Base-by-base conservation (phyloP, 2,888 invertebrate species). In the Drosophila kanekoi region DNA sequence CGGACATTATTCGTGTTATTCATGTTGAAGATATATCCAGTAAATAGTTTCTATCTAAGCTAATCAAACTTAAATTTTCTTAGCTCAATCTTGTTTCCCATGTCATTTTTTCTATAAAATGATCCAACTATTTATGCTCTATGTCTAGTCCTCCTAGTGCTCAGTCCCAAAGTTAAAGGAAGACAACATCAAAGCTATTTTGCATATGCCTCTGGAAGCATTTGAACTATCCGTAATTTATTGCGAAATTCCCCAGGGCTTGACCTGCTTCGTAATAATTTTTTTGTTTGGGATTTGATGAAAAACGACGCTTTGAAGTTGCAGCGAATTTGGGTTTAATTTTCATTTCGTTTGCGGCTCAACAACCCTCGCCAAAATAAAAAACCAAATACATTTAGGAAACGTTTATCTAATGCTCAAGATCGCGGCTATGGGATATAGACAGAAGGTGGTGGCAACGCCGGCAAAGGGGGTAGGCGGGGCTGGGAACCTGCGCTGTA, bases 321-420 rank as follows among this genome's bases (percentile, higher is more conserved):
- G 56, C 64, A 60, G 35, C 40, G 51, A 54, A 61, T 63, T 58
- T 56, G 57, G 58, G 66, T 71, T 84, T 84, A 81, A 87, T 87
- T 87, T 68, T 68, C 71, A 69, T 81, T 84, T 62, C 63, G 62
- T 64, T 78, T 81, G 63, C 28, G 77, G 54, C 43, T 32, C 44
- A 72, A 38, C 79, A 67, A 78, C 85, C 87, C 81, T 69, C 59
- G 54, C 14, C 14, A 13, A 13, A 33, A 38, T 48, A 60, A 53
- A 69, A 52, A 52, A 44, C 23, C 5, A 60, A 61, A 60, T 49
- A 45, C 69, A 63, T 66, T 68, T 69, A 43, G 51, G 64, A 81
- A 87, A 40, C 85, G 79, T 70, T 82, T 87, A 82, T 82, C 81
- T 87, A 76, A 65, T 67, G 79, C 66, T 62, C 62, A 79, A 79